Evolutionary conservation across 2,113 vertebrate genomes (phyloP), one percentile per base, ranked within the genome.

Genomic region (Hippoglossus stenolepis): DNA sequence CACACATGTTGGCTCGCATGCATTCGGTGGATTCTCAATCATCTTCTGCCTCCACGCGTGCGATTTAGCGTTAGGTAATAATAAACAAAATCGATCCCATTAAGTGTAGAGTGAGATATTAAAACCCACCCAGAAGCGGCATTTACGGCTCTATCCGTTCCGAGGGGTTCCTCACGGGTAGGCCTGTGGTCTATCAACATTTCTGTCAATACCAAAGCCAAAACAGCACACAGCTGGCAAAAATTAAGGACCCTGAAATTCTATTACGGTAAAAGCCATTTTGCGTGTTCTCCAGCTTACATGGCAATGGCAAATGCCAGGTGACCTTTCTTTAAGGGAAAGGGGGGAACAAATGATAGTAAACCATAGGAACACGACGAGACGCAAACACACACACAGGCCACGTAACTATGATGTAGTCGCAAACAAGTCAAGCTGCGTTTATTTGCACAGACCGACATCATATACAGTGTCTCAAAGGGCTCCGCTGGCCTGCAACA

Each of bases 211-310:
- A 93, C 83, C 73, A 40, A 87, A 89, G 82, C 80, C 77, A 91
- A 88, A 88, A 90, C 82, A 82, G 82, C 77, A 75, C 89, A 92
- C 94, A 95, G 92, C 90, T 94, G 92, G 92, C 89, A 91, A 86
- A 92, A 92, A 94, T 94, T 93, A 94, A 89, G 68, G 20, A 79
- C 74, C 80, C 81, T 73, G 79, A 92, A 93, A 93, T 91, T 93
- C 87, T 93, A 91, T 93, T 92, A 91, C 89, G 75, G 87, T 91
- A 89, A 91, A 93, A 91, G 91, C 90, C 87, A 89, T 91, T 91
- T 93, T 91, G 91, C 83, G 82, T 94, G 90, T 94, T 93, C 87
- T 90, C 89, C 87, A 90, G 89, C 89, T 93, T 90, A 92, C 87
- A 86, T 78, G 80, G 78, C 70, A 80, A 93, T 93, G 92, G 80